Percentiles rank a stretch among this genome's conserved stretches.
Conservation (phyloP, 1,140 invertebrate species). For the Palaemon carinicauda region DNA sequence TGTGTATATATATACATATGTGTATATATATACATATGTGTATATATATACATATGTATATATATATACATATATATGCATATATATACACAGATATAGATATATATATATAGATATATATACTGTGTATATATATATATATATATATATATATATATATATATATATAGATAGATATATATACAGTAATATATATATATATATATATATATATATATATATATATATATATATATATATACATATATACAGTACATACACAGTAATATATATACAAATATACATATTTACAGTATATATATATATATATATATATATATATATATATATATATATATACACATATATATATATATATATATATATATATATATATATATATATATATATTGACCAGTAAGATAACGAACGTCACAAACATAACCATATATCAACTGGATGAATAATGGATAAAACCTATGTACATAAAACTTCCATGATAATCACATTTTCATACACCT, state of each 20-base stretch:
- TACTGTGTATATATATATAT: background rate
- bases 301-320: background rate
- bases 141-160: background rate
- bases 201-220: background rate
- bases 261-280: background rate
- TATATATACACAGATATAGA: background rate
- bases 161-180: background rate
- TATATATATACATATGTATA: background rate
- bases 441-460: too few relatives aligned
- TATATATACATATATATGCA: background rate
- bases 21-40: background rate
- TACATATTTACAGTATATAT: background rate
- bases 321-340: too few relatives aligned
- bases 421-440: too few relatives aligned
- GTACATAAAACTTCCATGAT: too few relatives aligned
- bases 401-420: too few relatives aligned
- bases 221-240: background rate
- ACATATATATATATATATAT: background rate
- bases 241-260: background rate
- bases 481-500: too few relatives aligned
- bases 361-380: background rate
- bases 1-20: background rate
- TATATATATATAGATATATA: background rate
- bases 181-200: constrained; percentile 6
- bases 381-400: background rate